Conservation (phyloP, 2,113 vertebrate species). For the Petrocephalus microphthalmus region DNA sequence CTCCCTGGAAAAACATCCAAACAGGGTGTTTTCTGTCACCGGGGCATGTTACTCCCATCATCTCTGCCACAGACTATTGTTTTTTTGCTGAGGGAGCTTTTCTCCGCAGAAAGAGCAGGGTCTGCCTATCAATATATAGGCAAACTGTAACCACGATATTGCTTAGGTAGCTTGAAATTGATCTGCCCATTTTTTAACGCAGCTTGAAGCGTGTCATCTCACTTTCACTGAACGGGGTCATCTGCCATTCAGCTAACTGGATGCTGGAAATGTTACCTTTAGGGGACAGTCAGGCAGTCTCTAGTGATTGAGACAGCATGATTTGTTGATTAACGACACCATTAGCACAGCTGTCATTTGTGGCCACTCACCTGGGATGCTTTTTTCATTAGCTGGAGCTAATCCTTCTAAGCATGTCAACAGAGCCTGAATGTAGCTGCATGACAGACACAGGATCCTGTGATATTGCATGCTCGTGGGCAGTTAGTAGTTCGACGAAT, state of each 20-base stretch:
- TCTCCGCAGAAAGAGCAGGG: neutral
- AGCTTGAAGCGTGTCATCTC: neutral
- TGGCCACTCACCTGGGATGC: too few species aligned
- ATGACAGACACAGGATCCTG: too few species aligned
- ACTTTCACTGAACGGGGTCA: neutral
- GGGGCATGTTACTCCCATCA: neutral
- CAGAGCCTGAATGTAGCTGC: too few species aligned
- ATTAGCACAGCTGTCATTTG: too few species aligned
- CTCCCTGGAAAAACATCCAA: neutral
- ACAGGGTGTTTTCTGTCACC: neutral
- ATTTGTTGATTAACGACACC: neutral
- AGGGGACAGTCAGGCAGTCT: neutral
- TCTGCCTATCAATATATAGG: neutral
- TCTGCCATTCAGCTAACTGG: neutral
- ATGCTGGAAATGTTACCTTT: neutral
- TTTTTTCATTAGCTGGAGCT: too few species aligned
- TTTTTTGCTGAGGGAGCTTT: neutral
- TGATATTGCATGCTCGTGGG: too few species aligned
- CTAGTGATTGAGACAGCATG: neutral
- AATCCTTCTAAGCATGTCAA: too few species aligned
- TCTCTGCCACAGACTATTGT: neutral
- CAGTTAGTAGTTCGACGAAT: too few species aligned
- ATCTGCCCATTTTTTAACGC: neutral
- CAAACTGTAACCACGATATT: neutral
- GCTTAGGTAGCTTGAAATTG: neutral